Conservation (phyloP, 2,888 invertebrate genomes). For the Mythimna albipuncta region DNA sequence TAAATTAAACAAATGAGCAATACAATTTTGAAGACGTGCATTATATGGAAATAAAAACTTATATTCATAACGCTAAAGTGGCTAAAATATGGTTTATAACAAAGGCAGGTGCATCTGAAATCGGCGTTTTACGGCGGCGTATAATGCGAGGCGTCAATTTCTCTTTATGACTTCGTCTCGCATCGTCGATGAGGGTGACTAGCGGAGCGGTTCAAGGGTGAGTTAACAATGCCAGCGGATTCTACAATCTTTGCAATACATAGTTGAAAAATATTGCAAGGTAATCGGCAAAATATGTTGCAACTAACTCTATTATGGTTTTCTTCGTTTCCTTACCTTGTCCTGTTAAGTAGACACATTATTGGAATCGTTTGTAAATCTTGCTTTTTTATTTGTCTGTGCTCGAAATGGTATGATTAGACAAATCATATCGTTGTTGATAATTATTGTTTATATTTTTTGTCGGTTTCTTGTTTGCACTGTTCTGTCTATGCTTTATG, state of each 20-base stretch:
- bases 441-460: too few species aligned
- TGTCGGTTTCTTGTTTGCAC: too few species aligned
- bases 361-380: too few species aligned
- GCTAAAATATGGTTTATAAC: conserved; percentile 49
- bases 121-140: conserved; percentile 77
- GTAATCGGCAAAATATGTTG: neutral
- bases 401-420: too few species aligned
- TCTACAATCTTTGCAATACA: neutral
- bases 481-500: neutral
- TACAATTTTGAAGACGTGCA: conserved; percentile 44
- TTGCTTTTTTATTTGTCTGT: too few species aligned
- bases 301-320: neutral
- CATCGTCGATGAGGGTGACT: conserved; percentile 69
- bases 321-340: too few species aligned
- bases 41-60: conserved; percentile 60
- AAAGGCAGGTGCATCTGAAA: conserved; percentile 76
- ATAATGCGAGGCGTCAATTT: conserved; percentile 82
- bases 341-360: too few species aligned
- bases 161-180: conserved; percentile 78
- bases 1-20: conserved; percentile 29
- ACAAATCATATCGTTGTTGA: too few species aligned
- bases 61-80: conserved; percentile 48
- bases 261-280: neutral
- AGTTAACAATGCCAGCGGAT: conserved; percentile 46
- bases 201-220: conserved; percentile 66